A percentile compares a stretch with the other conserved stretches of the same genome.
Conservation (phyloP, 2,113 vertebrate genomes). For the Peromyscus leucopus region DNA sequence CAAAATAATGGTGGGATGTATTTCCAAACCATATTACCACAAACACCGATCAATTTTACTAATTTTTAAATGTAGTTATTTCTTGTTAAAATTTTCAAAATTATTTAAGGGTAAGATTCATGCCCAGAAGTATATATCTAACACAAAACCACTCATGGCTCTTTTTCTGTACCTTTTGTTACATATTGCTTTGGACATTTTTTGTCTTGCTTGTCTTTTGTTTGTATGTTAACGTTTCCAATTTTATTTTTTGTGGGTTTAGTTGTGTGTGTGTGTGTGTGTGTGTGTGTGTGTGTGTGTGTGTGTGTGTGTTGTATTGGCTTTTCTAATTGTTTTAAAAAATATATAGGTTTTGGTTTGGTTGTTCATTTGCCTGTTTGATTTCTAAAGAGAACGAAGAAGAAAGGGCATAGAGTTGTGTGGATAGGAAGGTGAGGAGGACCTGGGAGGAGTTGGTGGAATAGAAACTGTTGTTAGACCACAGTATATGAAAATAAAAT, state of each 20-base stretch:
- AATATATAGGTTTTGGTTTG: background rate
- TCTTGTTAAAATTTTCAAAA: background rate
- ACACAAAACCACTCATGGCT: background rate
- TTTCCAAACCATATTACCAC: background rate
- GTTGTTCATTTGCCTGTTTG: background rate
- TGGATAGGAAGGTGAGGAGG: background rate
- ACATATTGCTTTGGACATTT: background rate
- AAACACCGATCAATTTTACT: background rate
- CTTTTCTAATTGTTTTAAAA: background rate
- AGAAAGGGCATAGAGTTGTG: background rate
- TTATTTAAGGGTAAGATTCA: background rate
- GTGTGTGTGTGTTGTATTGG: background rate
- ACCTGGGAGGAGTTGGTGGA: background rate
- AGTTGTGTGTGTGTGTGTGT: background rate
- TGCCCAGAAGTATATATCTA: background rate
- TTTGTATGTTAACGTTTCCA: background rate
- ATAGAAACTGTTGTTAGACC: background rate
- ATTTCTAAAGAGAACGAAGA: background rate
- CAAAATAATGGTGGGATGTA: background rate
- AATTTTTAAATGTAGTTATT: background rate
- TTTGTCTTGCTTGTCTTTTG: background rate
- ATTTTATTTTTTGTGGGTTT: background rate
- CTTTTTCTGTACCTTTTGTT: background rate
- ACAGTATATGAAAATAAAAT: background rate
- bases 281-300: background rate